Evolutionary conservation across 2,888 invertebrate species (phyloP), one percentile per base, ranked within the genome.

Genomic region (Mythimna albipuncta): DNA sequence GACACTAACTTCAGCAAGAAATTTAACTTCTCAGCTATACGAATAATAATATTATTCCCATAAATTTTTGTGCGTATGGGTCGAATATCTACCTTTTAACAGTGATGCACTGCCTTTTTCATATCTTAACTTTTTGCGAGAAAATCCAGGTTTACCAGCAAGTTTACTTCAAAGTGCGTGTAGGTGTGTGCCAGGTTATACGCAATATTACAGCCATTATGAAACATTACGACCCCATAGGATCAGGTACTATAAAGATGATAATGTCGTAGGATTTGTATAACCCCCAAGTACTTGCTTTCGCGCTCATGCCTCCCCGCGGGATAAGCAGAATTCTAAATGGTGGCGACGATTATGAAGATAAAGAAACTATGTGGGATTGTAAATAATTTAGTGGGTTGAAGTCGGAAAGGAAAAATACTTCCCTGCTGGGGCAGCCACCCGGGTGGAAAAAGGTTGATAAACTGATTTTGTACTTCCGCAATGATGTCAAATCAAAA

Each of bases 181-280:
- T 61, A 52, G 67, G 44, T 54, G 35, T 61, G 35, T 65, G 26
- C 64, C 52, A 52, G 47, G 54, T 50, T 63, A 65, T 55, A 66
- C 55, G 62, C 44, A 26, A 62, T 78, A 78, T 77, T 78, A 70
- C 62, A 59, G 65, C 55, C 52, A 68, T 74, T 74, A 81, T 74
- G 68, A 70, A 74, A 70, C 80, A 78, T 78, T 74, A 82, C 32
- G 82, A 62, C 74, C 80, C 74, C 78, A 78, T 78, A 68, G 74
- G 82, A 81, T 65, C 78, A 81, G 69, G 82, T 82, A 82, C 80
- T 57, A 82, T 74, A 82, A 82, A 74, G 78, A 81, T 70, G 52
- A 81, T 81, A 78, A 81, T 81, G 52, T 74, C n/a, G 32, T 38
- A 68, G 70, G 78, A 81, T 81, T 81, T 81, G 78, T 78, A 67